Conservation (phyloP, 1,140 invertebrate genomes). For the Drosophila tropicalis region DNA sequence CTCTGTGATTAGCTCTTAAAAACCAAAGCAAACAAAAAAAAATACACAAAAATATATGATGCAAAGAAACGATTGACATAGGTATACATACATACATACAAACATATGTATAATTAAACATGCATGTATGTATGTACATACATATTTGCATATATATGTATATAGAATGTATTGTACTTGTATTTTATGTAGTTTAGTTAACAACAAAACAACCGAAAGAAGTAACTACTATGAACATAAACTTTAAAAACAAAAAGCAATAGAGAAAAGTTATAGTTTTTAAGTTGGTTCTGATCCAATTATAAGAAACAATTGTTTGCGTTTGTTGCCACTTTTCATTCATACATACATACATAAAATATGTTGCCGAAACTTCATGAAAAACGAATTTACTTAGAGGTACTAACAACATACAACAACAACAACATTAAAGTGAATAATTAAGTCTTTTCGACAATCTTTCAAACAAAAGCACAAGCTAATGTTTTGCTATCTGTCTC, state of each 20-base stretch:
- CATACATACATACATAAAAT: background rate
- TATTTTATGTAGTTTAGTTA: slow-evolving; percentile 18
- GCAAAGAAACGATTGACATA: slow-evolving; percentile 16
- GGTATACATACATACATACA: background rate
- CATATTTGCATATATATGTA: slow-evolving; percentile 27
- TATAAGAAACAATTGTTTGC: slow-evolving; percentile 5
- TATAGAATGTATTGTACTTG: slow-evolving; percentile 14
- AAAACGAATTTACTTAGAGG: slow-evolving; percentile 79
- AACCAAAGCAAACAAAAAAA: slow-evolving; percentile 29
- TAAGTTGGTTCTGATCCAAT: slow-evolving; percentile 16
- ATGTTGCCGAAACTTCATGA: slow-evolving; percentile 39
- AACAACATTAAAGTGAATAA: slow-evolving; percentile 19
- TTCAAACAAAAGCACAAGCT: background rate
- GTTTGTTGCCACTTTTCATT: slow-evolving; percentile 32
- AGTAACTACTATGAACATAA: slow-evolving; percentile 19
- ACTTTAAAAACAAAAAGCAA: slow-evolving; percentile 20
- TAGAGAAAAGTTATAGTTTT: slow-evolving; percentile 11
- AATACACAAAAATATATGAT: background rate
- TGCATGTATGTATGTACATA: slow-evolving; percentile 48
- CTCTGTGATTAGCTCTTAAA: slow-evolving; percentile 82
- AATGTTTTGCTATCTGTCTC: slow-evolving; percentile 20
- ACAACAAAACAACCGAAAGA: slow-evolving; percentile 22
- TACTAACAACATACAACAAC: slow-evolving; percentile 52
- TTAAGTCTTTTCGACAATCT: slow-evolving; percentile 37
- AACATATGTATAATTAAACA: slow-evolving; percentile 36